These are phyloP conservation scores for Tenebrosternarchus preto DNA, from an alignment of 2,113 vertebrate species.

Conservation along the genomic window DNA sequence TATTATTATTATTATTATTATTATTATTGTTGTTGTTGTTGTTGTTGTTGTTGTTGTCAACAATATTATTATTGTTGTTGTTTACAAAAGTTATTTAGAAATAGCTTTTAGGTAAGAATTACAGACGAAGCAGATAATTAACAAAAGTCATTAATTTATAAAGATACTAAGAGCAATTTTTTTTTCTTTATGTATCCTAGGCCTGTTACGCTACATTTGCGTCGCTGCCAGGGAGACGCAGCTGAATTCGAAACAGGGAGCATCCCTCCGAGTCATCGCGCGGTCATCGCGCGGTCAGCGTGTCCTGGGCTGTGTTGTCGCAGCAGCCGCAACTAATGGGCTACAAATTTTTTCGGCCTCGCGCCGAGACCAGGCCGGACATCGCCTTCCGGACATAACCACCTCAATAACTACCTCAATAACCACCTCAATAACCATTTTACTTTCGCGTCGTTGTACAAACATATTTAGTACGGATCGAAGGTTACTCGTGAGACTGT, in stretches of 20 bases:
- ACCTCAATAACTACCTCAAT: too few species aligned
- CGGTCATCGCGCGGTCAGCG: constrained; percentile 67
- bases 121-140: too few species aligned
- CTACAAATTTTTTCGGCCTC: constrained; percentile 41
- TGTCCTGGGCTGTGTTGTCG: constrained; percentile 60
- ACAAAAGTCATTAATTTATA: not conserved
- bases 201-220: not conserved
- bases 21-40: constrained; percentile 1
- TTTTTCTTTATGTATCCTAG: not conserved
- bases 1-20: not conserved
- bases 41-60: not conserved
- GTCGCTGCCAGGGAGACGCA: not conserved
- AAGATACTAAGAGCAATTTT: not conserved
- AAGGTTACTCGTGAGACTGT: too few species aligned
- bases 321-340: constrained; percentile 59
- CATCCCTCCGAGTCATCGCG: constrained; percentile 59
- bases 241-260: constrained; percentile 51
- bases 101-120: not conserved
- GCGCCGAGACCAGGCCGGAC: constrained; percentile 46
- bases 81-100: too few species aligned
- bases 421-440: too few species aligned
- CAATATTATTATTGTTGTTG: too few species aligned
- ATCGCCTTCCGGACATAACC: constrained; percentile 9
- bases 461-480: too few species aligned
- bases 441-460: too few species aligned